Evolutionary conservation across 1,140 invertebrate genomes (phyloP), one percentile per base, ranked within the genome.

Genomic region (Antheraea mylitta): DNA sequence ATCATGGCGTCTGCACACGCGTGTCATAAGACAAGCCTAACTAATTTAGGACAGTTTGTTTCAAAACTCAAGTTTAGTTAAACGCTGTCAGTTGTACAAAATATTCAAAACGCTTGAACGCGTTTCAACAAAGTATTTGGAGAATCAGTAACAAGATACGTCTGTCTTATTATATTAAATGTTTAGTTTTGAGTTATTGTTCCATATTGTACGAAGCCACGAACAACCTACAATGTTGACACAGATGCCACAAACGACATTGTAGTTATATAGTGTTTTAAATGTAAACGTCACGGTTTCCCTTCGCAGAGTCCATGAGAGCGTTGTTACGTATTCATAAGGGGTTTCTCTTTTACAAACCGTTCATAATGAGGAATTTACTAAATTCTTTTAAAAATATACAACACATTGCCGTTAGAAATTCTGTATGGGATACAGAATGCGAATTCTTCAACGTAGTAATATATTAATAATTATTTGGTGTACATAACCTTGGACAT

Each of bases 321-420:
- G 45, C 11, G 11, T 6, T n/a, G 11, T 76, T 76, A 70, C 75
- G 79, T 82, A 82, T 82, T 84, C 80, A 79, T 73, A 73, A 78
- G 59, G 70, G 66, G 67, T 74, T 66, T 73, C 45, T 53, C 16
- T 68, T 66, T 76, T 38, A 66, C 58, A 61, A 59, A 71, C 71
- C 80, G 80, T 82, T 78, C 53, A 80, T 61, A 82, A 82, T 86
- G 76, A 62, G 80, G 83, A 75, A 86, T 84, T 83, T 74, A n/a
- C 45, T 53, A 16, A 53, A 16, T 6, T 16, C 5, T 5, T 53
- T 53, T 16, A 13, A 53, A 53, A 53, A 53, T 13, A 16, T 53
- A 53, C 13, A 13, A 16, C 0, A 53, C 16, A 13, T 16, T 53
- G 45, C 45, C 10, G 45, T 53, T 53, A 53, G 11, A 53, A 53